Conservation (phyloP, 2,113 vertebrate species). For the Hippocampus abdominalis region DNA sequence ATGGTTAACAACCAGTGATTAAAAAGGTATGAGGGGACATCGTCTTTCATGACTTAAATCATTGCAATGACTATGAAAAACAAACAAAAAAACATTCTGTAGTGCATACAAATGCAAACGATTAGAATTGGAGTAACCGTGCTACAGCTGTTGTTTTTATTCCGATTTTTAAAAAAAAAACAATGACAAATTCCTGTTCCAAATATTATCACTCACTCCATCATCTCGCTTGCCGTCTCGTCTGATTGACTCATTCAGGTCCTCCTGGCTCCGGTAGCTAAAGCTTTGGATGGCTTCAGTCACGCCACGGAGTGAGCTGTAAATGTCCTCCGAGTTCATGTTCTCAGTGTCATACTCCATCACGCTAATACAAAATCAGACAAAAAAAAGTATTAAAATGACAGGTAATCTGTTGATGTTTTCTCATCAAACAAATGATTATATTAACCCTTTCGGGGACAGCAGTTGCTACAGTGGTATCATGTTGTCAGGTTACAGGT, state of each 20-base stretch:
- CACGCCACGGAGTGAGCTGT: slow-evolving; percentile 95
- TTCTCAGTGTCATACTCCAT: slow-evolving; percentile 98
- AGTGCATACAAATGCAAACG: neutral
- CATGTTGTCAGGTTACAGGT: too few relatives aligned
- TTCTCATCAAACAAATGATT: slow-evolving; percentile 8
- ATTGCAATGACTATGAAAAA: neutral
- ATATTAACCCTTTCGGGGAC: neutral
- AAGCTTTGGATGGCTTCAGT: slow-evolving; percentile 98
- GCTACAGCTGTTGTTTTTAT: neutral
- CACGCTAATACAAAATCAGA: slow-evolving; percentile 64
- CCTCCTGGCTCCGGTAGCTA: slow-evolving; percentile 97
- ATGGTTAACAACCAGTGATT: neutral
- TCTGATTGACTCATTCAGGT: slow-evolving; percentile 90
- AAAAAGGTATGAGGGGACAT: neutral
- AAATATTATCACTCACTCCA: slow-evolving; percentile 74
- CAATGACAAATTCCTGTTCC: neutral
- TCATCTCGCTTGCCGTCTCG: slow-evolving; percentile 93
- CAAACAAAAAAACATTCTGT: neutral
- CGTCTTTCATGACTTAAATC: neutral
- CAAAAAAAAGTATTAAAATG: neutral
- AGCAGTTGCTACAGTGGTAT: too few relatives aligned
- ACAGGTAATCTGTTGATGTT: neutral
- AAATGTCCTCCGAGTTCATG: slow-evolving; percentile 99
- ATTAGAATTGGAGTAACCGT: neutral
- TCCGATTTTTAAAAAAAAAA: neutral